Base-by-base conservation (phyloP, 2,888 invertebrate genomes). In the Acholoe squamosa region DNA sequence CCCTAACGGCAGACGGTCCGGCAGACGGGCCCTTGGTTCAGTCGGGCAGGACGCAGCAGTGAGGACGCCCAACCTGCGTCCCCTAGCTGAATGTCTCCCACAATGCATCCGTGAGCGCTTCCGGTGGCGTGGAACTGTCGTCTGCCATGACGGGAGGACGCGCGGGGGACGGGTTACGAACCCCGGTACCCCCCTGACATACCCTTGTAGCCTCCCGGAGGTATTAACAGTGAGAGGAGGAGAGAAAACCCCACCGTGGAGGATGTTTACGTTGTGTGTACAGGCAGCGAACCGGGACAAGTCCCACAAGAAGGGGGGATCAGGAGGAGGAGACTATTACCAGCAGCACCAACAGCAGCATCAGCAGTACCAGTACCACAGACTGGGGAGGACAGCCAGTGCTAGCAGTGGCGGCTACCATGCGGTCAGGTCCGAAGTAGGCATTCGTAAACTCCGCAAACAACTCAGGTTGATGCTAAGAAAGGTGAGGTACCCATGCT, bases 221-320 rank as follows among this genome's bases (percentile, higher is more conserved):
- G 43, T 7, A 43, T 43, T 43, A 43, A 43, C 43, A 43, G 61
- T 61, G 61, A 61, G 12, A n/a, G 61, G 19, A 61, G 22, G 61
- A n/a, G 12, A 14, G 43, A 43, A 19, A n/a, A 7, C 3, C 7
- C n/a, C 61, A 61, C 61, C 43, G 5, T 43, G 43, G 43, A 61
- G 71, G 71, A 86, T 86, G 86, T 86, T 86, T 86, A 86, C 86
- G 54, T 86, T 86, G 56, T 86, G 86, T 54, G 86, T 86, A 19
- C 86, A 86, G 54, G 54, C 86, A 12, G 86, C 86, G 14, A 86
- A 56, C 56, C 19, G 56, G 86, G 54, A 86, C 56, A 86, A 86
- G 86, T 7, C 86, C 14, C 28, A 28, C 86, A 86, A 56, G 54
- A 43, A 43, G 43, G 43, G 43, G 43, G 43, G 43, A 43, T 3